phyloP scores from a whole-genome alignment of 2,888 invertebrate species.

The Anarsia innoxiella region DNA sequence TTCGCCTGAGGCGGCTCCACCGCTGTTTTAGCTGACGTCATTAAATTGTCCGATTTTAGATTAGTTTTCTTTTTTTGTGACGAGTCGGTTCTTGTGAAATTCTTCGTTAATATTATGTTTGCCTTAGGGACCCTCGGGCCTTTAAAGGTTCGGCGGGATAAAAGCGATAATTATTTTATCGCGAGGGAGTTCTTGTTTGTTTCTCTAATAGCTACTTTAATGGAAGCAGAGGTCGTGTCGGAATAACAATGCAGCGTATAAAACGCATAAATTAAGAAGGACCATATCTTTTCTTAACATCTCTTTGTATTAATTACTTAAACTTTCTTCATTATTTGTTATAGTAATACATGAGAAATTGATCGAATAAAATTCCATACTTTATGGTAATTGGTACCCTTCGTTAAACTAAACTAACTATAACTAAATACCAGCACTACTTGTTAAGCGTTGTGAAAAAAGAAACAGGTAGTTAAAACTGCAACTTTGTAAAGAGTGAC shows the following conservation, averaged over 20 bases:
- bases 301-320: conserved; percentile 8
- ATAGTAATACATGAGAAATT: no score
- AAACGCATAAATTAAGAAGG: conserved; percentile 55
- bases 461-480: no score
- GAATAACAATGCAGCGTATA: conserved; percentile 44
- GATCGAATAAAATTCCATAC: no score
- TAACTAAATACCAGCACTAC: no score
- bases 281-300: conserved; percentile 38
- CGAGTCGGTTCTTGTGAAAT: conserved; percentile 44
- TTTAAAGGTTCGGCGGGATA: conserved; percentile 52
- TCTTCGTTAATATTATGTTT: conserved; percentile 47
- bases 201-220: conserved; percentile 72
- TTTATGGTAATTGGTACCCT: no score
- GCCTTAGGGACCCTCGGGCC: conserved; percentile 34
- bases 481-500: no score
- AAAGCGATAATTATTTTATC: conserved; percentile 73
- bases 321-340: neutral
- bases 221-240: conserved; percentile 49
- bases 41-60: conserved; percentile 49
- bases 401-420: no score
- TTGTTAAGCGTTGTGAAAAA: no score
- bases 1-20: conserved; percentile 33
- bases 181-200: conserved; percentile 68
- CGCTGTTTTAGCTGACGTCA: conserved; percentile 64
- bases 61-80: conserved; percentile 54